Conservation (phyloP, 2,797 vertebrate species). For the Acipenser oxyrinchus region DNA sequence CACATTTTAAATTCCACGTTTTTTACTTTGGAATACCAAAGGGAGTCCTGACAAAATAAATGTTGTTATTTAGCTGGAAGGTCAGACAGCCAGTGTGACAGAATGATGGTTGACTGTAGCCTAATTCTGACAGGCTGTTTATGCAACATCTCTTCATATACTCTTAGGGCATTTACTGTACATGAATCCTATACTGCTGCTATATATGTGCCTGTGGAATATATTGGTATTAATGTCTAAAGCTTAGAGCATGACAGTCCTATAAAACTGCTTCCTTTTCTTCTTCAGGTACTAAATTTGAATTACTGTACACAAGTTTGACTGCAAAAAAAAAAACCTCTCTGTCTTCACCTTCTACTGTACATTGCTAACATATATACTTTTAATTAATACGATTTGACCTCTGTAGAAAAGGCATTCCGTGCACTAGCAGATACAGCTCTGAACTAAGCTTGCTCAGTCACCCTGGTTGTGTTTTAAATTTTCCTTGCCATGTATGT, state of each 20-base stretch:
- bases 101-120: neutral
- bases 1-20: neutral
- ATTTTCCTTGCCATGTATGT: neutral
- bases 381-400: no score
- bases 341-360: no score
- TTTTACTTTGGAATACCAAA: neutral
- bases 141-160: neutral
- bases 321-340: no score
- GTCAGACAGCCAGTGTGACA: neutral
- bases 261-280: neutral
- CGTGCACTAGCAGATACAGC: no score
- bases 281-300: no score
- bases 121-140: constrained; percentile 1
- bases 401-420: no score
- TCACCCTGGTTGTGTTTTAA: neutral
- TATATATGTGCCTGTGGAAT: neutral
- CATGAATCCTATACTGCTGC: neutral
- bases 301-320: no score
- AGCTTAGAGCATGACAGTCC: neutral
- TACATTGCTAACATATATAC: no score
- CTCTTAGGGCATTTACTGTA: neutral
- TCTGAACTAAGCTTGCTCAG: no score
- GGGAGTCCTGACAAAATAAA: neutral
- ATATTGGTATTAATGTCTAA: neutral
- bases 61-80: neutral